These are phyloP conservation scores for Drosophila gaucha DNA, from an alignment of 2,888 invertebrate species.

Conservation along the genomic window DNA sequence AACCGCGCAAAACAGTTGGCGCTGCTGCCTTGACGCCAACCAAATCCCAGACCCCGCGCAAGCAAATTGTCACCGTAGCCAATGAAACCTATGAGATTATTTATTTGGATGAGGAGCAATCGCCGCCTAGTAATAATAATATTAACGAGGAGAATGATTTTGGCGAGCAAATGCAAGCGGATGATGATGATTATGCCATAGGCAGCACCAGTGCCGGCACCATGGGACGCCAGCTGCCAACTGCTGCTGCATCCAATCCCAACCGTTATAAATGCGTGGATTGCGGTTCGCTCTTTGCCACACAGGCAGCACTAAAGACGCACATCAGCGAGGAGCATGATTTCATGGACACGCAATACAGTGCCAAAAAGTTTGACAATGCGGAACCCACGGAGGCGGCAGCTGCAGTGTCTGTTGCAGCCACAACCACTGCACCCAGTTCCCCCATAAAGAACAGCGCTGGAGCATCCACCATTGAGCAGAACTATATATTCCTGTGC, in stretches of 20 bases:
- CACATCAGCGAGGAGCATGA: constrained; percentile 78
- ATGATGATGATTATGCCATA: constrained; percentile 58
- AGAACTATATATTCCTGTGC: constrained; percentile 78
- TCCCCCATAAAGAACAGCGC: constrained; percentile 4
- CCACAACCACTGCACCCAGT: neutral
- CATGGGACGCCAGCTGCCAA: constrained; percentile 3
- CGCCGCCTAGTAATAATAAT: constrained; percentile 25
- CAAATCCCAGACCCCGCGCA: constrained; percentile 53
- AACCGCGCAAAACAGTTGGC: constrained; percentile 30
- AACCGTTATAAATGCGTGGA: constrained; percentile 73
- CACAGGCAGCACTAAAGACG: constrained; percentile 60
- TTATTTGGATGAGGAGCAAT: constrained; percentile 71
- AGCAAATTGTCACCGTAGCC: constrained; percentile 77
- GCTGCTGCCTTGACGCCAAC: neutral
- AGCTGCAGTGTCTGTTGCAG: neutral
- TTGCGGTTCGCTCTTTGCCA: constrained; percentile 70
- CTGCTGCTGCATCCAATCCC: neutral
- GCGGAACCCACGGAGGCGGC: constrained; percentile 28
- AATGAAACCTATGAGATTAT: constrained; percentile 80
- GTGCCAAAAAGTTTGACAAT: constrained; percentile 45
- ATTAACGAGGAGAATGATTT: constrained; percentile 71
- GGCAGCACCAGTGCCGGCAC: neutral
- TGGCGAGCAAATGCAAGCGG: constrained; percentile 70
- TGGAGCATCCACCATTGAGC: constrained; percentile 59
- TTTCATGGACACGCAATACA: constrained; percentile 48